Evolutionary conservation across 2,888 invertebrate species (phyloP), one percentile per base, ranked within the genome.

Genomic region (Eubasilissa splendida): DNA sequence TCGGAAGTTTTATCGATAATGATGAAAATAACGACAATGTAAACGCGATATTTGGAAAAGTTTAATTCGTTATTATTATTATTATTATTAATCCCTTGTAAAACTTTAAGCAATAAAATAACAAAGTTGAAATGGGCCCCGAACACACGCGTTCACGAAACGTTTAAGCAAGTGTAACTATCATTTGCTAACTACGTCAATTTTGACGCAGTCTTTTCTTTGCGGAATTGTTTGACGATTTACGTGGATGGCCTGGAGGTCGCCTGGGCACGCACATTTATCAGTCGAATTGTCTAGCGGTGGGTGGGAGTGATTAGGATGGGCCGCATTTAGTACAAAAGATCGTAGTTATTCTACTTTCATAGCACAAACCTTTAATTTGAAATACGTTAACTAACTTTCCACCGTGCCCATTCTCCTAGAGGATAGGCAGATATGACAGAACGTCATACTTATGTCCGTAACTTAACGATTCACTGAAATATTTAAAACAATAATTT

Each of bases 41-140:
- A 56, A 73, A 56, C 54, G 33, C 31, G 71, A 73, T 58, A 22
- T 73, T 73, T 56, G 71, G 3, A 14, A 73, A 73, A 73, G 71
- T 73, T 73, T 68, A 53, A 11, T 70, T 53, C n/a, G 10, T 50
- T 14, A 52, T 22, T 53, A 52, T 70, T 70, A n/a, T 54, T 52
- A 4, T 50, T 14, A 52, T 22, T 53, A 52, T 70, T 70, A n/a
- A 31, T 52, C 12, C 22, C 50, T 12, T 58, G 33, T 9, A 56
- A n/a, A 12, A 73, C 56, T 58, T 73, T 42, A 10, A 33, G 58
- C 54, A 12, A 73, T 56, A 56, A 73, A 73, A 73, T 65, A 73
- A n/a, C 31, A 11, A 54, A 54, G 14, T 54, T 70, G 52, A 50
- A 5, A 70, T 53, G 50, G 54, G n/a, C 22, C 52, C 70, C 11